Base-by-base conservation (phyloP, 2,797 vertebrate genomes). In the Malacoctenus gilli region DNA sequence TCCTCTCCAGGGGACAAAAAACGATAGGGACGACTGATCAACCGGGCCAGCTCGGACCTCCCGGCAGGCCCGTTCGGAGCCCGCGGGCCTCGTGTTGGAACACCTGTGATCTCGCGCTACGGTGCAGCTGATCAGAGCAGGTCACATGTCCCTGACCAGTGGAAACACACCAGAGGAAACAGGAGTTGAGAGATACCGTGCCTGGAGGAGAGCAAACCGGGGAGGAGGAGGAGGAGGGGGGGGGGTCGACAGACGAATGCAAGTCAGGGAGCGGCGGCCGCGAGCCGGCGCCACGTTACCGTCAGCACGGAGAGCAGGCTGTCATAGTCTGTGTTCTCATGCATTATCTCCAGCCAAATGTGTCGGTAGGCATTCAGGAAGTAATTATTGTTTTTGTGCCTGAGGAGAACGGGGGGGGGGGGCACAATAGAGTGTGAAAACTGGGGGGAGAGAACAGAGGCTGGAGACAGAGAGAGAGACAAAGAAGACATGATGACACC, bases 381-480 rank as follows among this genome's bases (percentile, higher is more conserved):
- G 95, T 95, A 96, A 97, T 94, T 96, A 91, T 94, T 97, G 95
- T 92, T 97, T 97, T 90, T 96, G 94, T 98, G 94, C 96, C 97
- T 97, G 90, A 92, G 91, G 80, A 92, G 91, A 28, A 94, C 89
- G 74, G 77, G 66, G 83, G 91, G 9, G 93, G 89, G 74, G 77
- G 66, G 83, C 90, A 94, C 87, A 94, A 85, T 88, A 82, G 30
- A 82, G 41, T 43, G 72, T 80, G 75, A 88, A 58, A n/a, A n/a
- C n/a, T n/a, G n/a, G n/a, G n/a, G n/a, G n/a, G n/a, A n/a, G n/a
- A n/a, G n/a, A n/a, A 83, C 41, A 79, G 46, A 81, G 54, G 48
- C 73, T 44, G 75, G 63, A 82, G 5, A 81, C 14, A 71, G 59
- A 57, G 56, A 62, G 55, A 58, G 36, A 66, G 31, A 77, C 44